Base-by-base conservation (phyloP, 2,888 invertebrate species). In the Drosophila koepferae region DNA sequence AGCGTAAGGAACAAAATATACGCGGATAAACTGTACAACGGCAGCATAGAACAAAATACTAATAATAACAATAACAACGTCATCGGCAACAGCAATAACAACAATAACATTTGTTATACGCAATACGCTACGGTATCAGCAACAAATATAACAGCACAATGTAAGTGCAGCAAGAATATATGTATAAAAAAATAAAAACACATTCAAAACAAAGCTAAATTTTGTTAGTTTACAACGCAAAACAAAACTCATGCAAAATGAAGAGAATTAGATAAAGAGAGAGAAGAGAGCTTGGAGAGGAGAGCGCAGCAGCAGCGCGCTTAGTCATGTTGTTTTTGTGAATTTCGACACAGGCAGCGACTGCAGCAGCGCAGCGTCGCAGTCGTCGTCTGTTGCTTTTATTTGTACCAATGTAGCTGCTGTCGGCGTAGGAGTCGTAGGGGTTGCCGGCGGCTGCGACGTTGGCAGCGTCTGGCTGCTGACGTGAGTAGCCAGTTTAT, bases 311-410 rank as follows among this genome's bases (percentile, higher is more conserved):
- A 71, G 78, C 64, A 67, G 61, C 58, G 58, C 75, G 87, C 80
- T 85, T 85, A 85, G 85, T 85, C 85, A 85, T 76, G 63, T 85
- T 85, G 87, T 85, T 85, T 82, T 87, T 87, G 85, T 82, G 81
- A 87, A 87, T 88, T 86, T 86, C 69, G 80, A 69, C 69, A 65
- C 62, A 72, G 64, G 59, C 72, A 73, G 72, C 68, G 41, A 46
- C 69, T 46, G 51, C 63, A 51, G 60, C 69, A 66, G 60, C 41
- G 40, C 59, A 23, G 60, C 61, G 49, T n/a, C 60, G 40, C 2
- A 38, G 56, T 14, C 36, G 51, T 61, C 62, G 71, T 71, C 69
- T 74, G 73, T 63, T 56, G 74, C 66, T 62, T 67, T 72, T 60
- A 63, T 66, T 69, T 59, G 55, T 55, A 51, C 65, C 61, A 66